These are phyloP conservation scores for Eupithecia insigniata DNA, from an alignment of 2,888 invertebrate genomes.

Conservation along the genomic window DNA sequence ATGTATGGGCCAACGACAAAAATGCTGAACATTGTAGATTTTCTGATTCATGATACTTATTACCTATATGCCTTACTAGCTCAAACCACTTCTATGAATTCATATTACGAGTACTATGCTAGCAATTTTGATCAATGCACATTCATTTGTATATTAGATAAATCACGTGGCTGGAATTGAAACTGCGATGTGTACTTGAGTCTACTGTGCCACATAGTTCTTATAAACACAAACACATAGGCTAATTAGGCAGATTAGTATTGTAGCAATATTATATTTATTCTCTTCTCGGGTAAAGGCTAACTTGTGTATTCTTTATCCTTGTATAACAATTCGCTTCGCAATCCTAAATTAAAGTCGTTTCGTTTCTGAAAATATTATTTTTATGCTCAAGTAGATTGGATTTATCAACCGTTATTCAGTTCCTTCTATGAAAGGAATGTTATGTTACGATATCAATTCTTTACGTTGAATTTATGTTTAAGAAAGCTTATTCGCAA, in stretches of 20 bases:
- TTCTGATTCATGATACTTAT: neutral
- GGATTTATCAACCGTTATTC: conserved; percentile 15
- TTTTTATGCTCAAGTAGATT: conserved; percentile 10
- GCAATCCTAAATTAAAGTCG: conserved; percentile 3
- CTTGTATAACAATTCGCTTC: neutral
- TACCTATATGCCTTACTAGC: neutral
- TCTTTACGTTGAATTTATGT: conserved; percentile 20
- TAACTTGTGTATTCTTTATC: neutral
- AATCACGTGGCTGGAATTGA: neutral
- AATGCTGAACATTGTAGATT: neutral
- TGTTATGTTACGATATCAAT: conserved; percentile 16
- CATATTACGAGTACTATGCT: no score
- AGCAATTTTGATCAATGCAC: neutral
- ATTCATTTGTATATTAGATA: neutral
- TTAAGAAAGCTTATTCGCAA: conserved; percentile 20
- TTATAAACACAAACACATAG: no score
- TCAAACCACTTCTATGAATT: neutral
- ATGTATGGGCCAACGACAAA: neutral
- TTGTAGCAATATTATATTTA: neutral
- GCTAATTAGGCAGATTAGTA: neutral
- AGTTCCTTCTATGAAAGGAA: conserved; percentile 16
- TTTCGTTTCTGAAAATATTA: conserved; percentile 10
- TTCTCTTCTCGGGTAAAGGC: neutral
- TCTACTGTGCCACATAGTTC: neutral
- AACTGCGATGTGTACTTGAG: neutral